These are phyloP conservation scores for Callospermophilus lateralis DNA, from an alignment of 2,113 vertebrate species.

Conservation along the genomic window DNA sequence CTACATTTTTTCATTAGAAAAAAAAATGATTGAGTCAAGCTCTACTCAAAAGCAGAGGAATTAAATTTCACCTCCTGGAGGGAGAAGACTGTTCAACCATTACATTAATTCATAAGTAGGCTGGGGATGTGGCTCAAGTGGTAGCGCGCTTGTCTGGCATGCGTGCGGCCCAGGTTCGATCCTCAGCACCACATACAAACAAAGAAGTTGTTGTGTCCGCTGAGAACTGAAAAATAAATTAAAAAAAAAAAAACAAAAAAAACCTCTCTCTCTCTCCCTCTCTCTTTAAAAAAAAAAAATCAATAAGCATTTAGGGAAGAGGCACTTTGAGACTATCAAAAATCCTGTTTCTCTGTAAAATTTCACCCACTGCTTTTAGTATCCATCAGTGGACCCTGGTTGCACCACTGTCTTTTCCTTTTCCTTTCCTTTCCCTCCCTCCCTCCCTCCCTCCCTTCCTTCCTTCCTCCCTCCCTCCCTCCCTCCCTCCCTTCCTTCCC, in stretches of 20 bases:
- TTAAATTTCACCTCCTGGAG: neutral
- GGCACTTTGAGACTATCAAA: neutral
- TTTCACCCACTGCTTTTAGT: neutral
- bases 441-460: too few relatives aligned
- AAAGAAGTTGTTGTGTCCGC: too few relatives aligned
- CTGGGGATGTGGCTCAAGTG: too few relatives aligned
- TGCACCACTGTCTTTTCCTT: neutral
- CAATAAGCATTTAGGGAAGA: neutral
- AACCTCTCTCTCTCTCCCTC: too few relatives aligned
- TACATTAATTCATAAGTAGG: neutral
- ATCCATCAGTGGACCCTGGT: neutral
- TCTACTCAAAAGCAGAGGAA: neutral
- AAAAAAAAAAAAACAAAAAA: too few relatives aligned
- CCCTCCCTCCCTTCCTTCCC: neutral
- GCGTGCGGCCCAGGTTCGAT: too few relatives aligned
- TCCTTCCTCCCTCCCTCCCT: too few relatives aligned
- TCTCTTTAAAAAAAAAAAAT: too few relatives aligned
- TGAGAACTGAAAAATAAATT: too few relatives aligned
- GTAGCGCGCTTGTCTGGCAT: too few relatives aligned
- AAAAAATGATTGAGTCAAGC: neutral
- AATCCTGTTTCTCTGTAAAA: neutral
- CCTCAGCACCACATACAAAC: too few relatives aligned
- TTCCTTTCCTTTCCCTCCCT: neutral
- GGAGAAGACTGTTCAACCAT: neutral
- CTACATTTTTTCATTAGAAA: neutral